Percentiles rank a stretch among this genome's conserved stretches.
These are phyloP conservation scores for Oryzias javanicus DNA, from an alignment of 2,113 vertebrate species.

Conservation along the genomic window DNA sequence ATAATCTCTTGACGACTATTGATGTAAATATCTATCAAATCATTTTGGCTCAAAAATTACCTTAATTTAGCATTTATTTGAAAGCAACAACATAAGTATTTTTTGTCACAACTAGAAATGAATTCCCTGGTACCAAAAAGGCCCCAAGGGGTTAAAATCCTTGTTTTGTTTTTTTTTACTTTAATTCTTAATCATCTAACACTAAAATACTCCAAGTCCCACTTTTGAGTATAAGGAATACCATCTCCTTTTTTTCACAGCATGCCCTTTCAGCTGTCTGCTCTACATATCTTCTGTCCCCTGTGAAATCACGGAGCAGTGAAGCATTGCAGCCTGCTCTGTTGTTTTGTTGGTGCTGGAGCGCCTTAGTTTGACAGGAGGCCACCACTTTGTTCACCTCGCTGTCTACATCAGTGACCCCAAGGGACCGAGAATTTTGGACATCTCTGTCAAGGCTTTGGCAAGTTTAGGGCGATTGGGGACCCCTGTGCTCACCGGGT, in stretches of 20 bases:
- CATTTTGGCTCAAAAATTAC: no score
- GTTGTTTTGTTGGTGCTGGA: conserved; percentile 65
- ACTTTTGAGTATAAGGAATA: conserved; percentile 4
- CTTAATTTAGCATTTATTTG: no score
- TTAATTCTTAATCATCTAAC: conserved; percentile 12
- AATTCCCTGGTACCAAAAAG: no score
- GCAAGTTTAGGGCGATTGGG: conserved; percentile 55
- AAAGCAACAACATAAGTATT: no score
- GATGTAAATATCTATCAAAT: no score
- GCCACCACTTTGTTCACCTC: conserved; percentile 74
- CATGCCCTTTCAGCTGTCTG: conserved; percentile 43
- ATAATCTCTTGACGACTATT: no score
- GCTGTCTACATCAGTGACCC: conserved; percentile 64
- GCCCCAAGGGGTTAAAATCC: no score
- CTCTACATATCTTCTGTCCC: conserved; percentile 57
- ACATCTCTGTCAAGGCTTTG: conserved; percentile 65
- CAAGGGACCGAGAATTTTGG: conserved; percentile 55
- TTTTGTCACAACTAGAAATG: no score
- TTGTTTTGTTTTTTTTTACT: neutral
- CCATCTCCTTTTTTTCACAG: conserved; percentile 13
- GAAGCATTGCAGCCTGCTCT: conserved; percentile 65
- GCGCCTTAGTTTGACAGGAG: conserved; percentile 73
- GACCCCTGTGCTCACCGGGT: conserved; percentile 84
- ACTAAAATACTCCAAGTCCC: neutral
- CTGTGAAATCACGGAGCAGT: conserved; percentile 67